Conservation (phyloP, 2,113 vertebrate species). For the Ancistrus triradiatus region DNA sequence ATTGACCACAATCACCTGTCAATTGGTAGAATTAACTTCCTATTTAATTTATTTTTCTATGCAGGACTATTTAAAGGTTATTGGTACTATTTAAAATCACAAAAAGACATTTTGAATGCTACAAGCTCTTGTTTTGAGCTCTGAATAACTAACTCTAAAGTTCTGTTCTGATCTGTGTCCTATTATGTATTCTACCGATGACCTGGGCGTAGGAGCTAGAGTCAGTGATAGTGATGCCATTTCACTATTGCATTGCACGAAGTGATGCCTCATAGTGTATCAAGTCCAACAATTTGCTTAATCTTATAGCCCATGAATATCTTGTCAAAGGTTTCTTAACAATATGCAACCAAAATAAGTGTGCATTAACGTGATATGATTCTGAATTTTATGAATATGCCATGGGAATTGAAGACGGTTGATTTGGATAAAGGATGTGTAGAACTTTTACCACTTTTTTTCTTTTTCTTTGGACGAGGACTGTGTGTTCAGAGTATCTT, state of each 20-base stretch:
- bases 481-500: constrained; percentile 39
- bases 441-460: constrained; percentile 3
- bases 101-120: constrained; percentile 51
- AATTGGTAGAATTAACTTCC: constrained; percentile 67
- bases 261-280: constrained; percentile 58
- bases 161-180: constrained; percentile 51
- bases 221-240: constrained; percentile 41
- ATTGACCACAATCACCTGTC: constrained; percentile 59
- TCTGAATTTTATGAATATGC: constrained; percentile 54
- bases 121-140: constrained; percentile 45
- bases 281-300: constrained; percentile 62
- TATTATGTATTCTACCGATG: constrained; percentile 47
- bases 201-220: constrained; percentile 39
- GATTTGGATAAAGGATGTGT: constrained; percentile 5
- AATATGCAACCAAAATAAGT: constrained; percentile 82
- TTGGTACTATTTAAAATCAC: constrained; percentile 66
- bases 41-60: constrained; percentile 81
- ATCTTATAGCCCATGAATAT: constrained; percentile 70
- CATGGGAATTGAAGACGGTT: constrained; percentile 26
- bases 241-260: constrained; percentile 60
- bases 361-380: constrained; percentile 72
- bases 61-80: constrained; percentile 74
- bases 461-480: constrained; percentile 17
- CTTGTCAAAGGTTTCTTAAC: constrained; percentile 71
- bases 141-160: constrained; percentile 51